Percentiles rank a stretch among this genome's conserved stretches.
These are phyloP conservation scores for Sapajus apella DNA, from an alignment of 2,113 vertebrate genomes.

Conservation along the genomic window DNA sequence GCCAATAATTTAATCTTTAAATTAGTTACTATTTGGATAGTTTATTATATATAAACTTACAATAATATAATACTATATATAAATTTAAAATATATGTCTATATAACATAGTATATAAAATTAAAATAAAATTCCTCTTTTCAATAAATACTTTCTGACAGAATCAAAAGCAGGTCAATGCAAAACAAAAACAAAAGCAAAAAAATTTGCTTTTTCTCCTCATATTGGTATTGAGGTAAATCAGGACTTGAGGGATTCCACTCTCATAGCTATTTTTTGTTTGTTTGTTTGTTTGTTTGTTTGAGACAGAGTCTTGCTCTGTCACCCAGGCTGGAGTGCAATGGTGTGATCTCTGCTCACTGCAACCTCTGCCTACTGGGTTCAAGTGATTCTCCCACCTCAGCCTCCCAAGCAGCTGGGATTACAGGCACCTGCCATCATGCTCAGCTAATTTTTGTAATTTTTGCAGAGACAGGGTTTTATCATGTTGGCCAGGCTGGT, in stretches of 20 bases:
- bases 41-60: background rate
- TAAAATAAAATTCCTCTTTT: conserved; percentile 11
- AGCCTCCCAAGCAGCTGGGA: too few relatives aligned
- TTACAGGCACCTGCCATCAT: too few relatives aligned
- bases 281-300: too few relatives aligned
- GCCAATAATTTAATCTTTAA: conserved; percentile 16
- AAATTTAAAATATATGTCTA: background rate
- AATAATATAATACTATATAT: background rate
- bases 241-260: background rate
- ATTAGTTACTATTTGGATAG: conserved; percentile 20
- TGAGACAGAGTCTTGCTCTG: too few relatives aligned
- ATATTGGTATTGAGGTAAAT: background rate
- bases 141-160: background rate
- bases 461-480: too few relatives aligned
- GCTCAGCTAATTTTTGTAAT: too few relatives aligned
- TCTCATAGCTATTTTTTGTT: background rate
- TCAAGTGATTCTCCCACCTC: too few relatives aligned
- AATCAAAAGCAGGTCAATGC: conserved; percentile 11
- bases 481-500: too few relatives aligned
- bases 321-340: too few relatives aligned
- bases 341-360: too few relatives aligned
- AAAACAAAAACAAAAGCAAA: background rate
- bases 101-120: background rate
- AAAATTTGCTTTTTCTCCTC: background rate
- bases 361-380: too few relatives aligned